Percentiles rank a stretch among this genome's conserved stretches.
Evolutionary conservation across 2,113 vertebrate genomes (phyloP).

Genomic region (Pollachius pollachius): DNA sequence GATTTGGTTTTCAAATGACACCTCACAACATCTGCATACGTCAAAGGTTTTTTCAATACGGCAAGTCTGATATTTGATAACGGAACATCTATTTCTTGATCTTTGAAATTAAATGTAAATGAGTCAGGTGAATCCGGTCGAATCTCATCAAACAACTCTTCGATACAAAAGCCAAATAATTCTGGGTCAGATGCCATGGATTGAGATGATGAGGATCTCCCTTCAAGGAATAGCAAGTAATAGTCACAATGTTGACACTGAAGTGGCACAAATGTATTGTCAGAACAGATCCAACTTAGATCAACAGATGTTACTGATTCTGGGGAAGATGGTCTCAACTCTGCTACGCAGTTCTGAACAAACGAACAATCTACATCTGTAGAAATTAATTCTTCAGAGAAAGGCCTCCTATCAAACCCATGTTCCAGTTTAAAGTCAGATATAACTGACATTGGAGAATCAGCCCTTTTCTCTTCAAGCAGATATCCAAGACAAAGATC

Average conservation of each 20-base stretch:
- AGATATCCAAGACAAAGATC: conserved; percentile 20
- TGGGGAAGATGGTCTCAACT: conserved; percentile 28
- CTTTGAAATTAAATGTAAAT: background rate
- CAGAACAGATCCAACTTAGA: background rate
- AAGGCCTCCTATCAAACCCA: background rate
- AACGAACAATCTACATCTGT: conserved; percentile 8
- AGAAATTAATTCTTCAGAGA: background rate
- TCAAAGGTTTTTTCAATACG: background rate
- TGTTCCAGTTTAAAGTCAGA: conserved; percentile 18
- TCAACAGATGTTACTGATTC: conserved; percentile 29
- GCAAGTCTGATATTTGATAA: background rate
- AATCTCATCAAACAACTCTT: conserved; percentile 11
- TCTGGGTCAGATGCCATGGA: conserved; percentile 4
- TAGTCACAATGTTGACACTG: conserved; percentile 29
- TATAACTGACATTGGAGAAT: conserved; percentile 11
- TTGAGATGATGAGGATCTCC: conserved; percentile 16
- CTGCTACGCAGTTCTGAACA: conserved; percentile 18
- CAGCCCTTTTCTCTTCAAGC: conserved; percentile 13
- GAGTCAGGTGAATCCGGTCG: conserved; percentile 14
- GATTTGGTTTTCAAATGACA: background rate
- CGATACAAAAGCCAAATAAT: conserved; percentile 1
- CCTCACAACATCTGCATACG: conserved; percentile 5
- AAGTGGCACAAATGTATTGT: background rate
- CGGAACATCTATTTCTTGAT: background rate
- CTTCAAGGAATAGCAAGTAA: conserved; percentile 13